Evolutionary conservation across 2,888 invertebrate genomes (phyloP), one percentile per base, ranked within the genome.

Genomic region (Anthoptus insignis): DNA sequence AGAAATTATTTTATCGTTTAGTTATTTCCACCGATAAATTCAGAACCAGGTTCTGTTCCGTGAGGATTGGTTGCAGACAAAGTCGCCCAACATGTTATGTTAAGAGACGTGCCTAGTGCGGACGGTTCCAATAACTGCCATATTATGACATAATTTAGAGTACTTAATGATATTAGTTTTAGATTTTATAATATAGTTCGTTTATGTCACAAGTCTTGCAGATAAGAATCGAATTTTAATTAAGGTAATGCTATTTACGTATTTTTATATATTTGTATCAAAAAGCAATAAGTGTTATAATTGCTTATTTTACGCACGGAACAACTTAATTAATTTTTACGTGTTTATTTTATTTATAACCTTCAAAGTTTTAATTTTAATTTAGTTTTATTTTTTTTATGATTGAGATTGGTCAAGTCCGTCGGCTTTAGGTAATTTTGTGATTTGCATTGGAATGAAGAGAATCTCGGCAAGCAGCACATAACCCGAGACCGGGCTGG

Each of bases 41-140:
- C 84, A 85, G 88, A 88, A 88, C 86, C 81, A 81, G 87, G 87
- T 89, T 87, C 87, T 88, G 87, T 81, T 78, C 75, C 75, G 73
- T 78, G 78, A 76, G 78, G 76, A 79, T 79, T 82, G 81, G 81
- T 81, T 80, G 80, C 78, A 79, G 82, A 83, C 77, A 79, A 79
- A 80, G 82, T 83, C 80, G 79, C 81, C 80, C 81, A 76, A 79
- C 81, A 82, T 76, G 74, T 79, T 76, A 75, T 76, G 76, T 76
- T 81, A 76, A 80, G 82, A 79, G 81, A 82, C 80, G 87, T 83
- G 88, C 89, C 88, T 85, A 83, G 86, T 84, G 88, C 89, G 86
- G 87, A 89, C 88, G 91, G 89, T 91, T 91, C 89, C 90, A 87
- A 84, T 88, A 91, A 93, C 92, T 93, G 92, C 92, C 92, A 93